Conservation (phyloP, 2,888 invertebrate genomes). For the Nemurella pictetii region DNA sequence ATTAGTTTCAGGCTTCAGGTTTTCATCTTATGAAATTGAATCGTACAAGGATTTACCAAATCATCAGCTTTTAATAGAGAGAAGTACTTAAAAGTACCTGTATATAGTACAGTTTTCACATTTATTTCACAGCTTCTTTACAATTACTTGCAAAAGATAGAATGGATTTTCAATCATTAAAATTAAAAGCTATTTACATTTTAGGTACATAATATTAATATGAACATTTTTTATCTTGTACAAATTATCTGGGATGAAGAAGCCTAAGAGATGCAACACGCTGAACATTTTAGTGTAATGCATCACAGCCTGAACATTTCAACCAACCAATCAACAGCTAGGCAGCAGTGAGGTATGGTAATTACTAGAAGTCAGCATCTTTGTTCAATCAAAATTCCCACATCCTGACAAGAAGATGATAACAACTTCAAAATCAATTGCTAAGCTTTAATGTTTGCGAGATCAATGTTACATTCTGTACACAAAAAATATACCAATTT, state of each 20-base stretch:
- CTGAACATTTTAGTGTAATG: not conserved
- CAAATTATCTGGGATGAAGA: not conserved
- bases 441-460: not conserved
- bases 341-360: not conserved
- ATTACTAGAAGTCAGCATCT: not conserved
- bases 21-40: not conserved
- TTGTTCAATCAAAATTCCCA: no score
- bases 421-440: not conserved
- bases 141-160: not conserved
- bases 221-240: not conserved
- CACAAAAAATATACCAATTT: not conserved
- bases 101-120: constrained; percentile 23
- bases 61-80: constrained; percentile 30
- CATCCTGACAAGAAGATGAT: not conserved
- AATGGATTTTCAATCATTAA: not conserved
- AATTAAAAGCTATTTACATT: not conserved
- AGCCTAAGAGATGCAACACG: not conserved
- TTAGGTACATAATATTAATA: not conserved
- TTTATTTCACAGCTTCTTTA: not conserved
- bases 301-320: not conserved
- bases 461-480: constrained; percentile 26
- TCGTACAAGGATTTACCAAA: constrained; percentile 17
- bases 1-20: not conserved
- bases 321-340: not conserved
- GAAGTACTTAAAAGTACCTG: constrained; percentile 19